phyloP scores from a whole-genome alignment of 2,888 invertebrate species.

The Pammene fasciana region DNA sequence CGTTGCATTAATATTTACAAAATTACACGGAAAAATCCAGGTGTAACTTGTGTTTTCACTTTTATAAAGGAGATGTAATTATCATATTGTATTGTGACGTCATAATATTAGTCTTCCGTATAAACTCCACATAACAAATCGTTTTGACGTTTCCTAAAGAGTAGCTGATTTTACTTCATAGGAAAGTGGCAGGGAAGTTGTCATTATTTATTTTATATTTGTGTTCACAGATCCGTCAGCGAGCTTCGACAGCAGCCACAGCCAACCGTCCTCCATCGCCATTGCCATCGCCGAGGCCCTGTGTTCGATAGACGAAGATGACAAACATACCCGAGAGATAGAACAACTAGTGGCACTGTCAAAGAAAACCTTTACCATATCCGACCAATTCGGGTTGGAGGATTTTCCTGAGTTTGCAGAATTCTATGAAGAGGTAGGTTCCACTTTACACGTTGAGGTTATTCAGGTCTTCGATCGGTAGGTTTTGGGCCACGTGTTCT shows the following conservation, averaged over 20 bases:
- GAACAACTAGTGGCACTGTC: slow-evolving; percentile 84
- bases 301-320: slow-evolving; percentile 90
- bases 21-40: too few species aligned
- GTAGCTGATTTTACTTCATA: too few species aligned
- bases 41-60: too few species aligned
- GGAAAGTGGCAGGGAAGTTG: too few species aligned
- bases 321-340: slow-evolving; percentile 90
- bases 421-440: slow-evolving; percentile 68
- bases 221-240: slow-evolving; percentile 57
- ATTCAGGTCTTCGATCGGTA: slow-evolving; percentile 53
- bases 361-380: slow-evolving; percentile 67
- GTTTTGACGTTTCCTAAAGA: too few species aligned
- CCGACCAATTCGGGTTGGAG: slow-evolving; percentile 67
- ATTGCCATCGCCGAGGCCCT: slow-evolving; percentile 90
- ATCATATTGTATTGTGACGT: too few species aligned
- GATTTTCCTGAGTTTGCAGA: slow-evolving; percentile 79
- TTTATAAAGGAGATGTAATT: too few species aligned
- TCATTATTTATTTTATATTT: neutral
- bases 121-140: too few species aligned
- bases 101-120: too few species aligned
- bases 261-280: slow-evolving; percentile 82
- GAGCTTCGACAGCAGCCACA: slow-evolving; percentile 73
- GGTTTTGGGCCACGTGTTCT: slow-evolving; percentile 90
- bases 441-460: neutral
- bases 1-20: too few species aligned